These are phyloP conservation scores for Leucania comma DNA, from an alignment of 2,888 invertebrate species.

Conservation along the genomic window DNA sequence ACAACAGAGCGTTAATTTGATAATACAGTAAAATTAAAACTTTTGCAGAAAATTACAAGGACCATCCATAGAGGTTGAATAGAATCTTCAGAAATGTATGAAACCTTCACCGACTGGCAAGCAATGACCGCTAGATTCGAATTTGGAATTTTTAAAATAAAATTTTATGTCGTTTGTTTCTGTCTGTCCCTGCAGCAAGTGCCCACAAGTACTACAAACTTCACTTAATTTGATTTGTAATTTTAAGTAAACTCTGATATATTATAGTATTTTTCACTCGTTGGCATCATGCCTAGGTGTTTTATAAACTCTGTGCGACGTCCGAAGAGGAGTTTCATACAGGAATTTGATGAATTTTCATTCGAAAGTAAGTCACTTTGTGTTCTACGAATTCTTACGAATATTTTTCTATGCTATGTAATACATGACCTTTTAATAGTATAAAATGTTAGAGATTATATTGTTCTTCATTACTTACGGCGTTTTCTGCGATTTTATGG, in stretches of 20 bases:
- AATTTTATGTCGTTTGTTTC: constrained; percentile 81
- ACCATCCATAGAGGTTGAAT: constrained; percentile 38
- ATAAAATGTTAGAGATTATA: constrained; percentile 17
- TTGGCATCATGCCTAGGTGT: constrained; percentile 84
- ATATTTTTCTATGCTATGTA: constrained; percentile 36
- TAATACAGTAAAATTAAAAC: not conserved
- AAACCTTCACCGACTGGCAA: constrained; percentile 75
- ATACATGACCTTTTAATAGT: constrained; percentile 9
- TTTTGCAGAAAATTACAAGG: not conserved
- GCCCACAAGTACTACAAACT: constrained; percentile 80
- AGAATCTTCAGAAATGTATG: constrained; percentile 47
- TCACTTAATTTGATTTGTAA: constrained; percentile 65
- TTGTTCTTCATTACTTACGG: constrained; percentile 13
- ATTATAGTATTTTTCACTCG: constrained; percentile 50
- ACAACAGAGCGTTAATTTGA: constrained; percentile 32
- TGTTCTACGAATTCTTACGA: constrained; percentile 48
- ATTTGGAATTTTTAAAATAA: constrained; percentile 83
- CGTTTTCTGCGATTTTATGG: not conserved
- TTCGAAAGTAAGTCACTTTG: constrained; percentile 79
- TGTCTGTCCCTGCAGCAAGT: constrained; percentile 85
- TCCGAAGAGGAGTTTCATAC: constrained; percentile 76
- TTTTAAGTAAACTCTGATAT: constrained; percentile 60
- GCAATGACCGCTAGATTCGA: constrained; percentile 72
- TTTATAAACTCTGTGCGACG: constrained; percentile 82
- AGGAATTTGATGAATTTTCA: constrained; percentile 76